phyloP scores from a whole-genome alignment of 2,888 invertebrate species.

The Scelioninae gen. 2 region DNA sequence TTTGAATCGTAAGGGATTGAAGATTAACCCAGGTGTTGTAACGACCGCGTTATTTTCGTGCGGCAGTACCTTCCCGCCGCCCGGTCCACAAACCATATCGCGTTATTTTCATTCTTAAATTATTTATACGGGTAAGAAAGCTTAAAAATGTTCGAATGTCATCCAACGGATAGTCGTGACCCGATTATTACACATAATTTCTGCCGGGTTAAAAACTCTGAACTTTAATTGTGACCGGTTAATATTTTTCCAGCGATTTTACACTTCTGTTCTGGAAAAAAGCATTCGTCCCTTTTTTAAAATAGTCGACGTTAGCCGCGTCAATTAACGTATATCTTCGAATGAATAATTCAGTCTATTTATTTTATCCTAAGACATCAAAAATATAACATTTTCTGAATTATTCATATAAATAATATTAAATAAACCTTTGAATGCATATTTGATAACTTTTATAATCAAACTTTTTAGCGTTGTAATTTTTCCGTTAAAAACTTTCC shows the following conservation, averaged over 20 bases:
- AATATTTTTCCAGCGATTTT: conserved; percentile 12
- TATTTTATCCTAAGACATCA: too few relatives aligned
- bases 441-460: too few relatives aligned
- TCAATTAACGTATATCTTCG: neutral
- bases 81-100: conserved; percentile 27
- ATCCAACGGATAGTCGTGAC: conserved; percentile 33
- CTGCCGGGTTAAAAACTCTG: conserved; percentile 1
- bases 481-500: too few relatives aligned
- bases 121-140: conserved; percentile 35
- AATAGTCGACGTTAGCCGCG: neutral
- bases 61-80: conserved; percentile 27
- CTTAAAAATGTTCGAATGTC: conserved; percentile 30
- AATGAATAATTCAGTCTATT: neutral
- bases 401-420: too few relatives aligned
- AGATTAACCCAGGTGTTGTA: conserved; percentile 41
- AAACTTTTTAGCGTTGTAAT: too few relatives aligned
- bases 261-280: conserved; percentile 3
- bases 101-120: conserved; percentile 35
- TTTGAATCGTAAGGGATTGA: conserved; percentile 23
- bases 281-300: conserved; percentile 15
- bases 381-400: too few relatives aligned
- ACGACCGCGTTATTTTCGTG: conserved; percentile 36
- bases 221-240: conserved; percentile 3
- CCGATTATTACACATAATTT: conserved; percentile 34
- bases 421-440: too few relatives aligned